These are phyloP conservation scores for Tyto alba DNA, from an alignment of 2,113 vertebrate species.

Conservation along the genomic window DNA sequence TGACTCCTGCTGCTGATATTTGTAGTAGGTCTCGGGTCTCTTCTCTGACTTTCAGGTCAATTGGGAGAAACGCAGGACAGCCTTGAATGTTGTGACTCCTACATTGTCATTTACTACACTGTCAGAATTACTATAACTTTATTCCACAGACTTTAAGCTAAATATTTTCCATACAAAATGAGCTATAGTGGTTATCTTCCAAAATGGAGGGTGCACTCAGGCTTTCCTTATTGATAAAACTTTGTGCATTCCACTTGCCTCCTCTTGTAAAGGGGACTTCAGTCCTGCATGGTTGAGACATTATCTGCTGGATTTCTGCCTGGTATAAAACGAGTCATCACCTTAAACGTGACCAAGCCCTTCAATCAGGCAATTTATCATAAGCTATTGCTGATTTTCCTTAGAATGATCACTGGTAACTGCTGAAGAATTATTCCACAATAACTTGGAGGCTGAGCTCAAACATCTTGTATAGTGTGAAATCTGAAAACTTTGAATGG, in stretches of 20 bases:
- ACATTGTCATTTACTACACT: background rate
- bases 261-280: background rate
- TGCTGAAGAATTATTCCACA: background rate
- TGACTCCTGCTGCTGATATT: background rate
- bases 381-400: slow-evolving; percentile 28
- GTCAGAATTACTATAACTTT: background rate
- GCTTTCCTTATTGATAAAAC: background rate
- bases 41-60: background rate
- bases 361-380: background rate
- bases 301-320: background rate
- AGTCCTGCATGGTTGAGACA: background rate
- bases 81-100: background rate
- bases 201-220: background rate
- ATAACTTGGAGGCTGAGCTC: background rate
- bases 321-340: background rate
- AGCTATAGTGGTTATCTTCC: background rate
- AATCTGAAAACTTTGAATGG: background rate
- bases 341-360: background rate
- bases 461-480: background rate
- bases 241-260: background rate
- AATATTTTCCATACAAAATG: background rate
- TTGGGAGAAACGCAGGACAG: too few relatives aligned
- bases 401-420: background rate
- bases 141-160: background rate
- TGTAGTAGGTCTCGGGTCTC: background rate